These are phyloP conservation scores for Trachelus troglodyta DNA, from an alignment of 2,888 invertebrate genomes.

Conservation along the genomic window DNA sequence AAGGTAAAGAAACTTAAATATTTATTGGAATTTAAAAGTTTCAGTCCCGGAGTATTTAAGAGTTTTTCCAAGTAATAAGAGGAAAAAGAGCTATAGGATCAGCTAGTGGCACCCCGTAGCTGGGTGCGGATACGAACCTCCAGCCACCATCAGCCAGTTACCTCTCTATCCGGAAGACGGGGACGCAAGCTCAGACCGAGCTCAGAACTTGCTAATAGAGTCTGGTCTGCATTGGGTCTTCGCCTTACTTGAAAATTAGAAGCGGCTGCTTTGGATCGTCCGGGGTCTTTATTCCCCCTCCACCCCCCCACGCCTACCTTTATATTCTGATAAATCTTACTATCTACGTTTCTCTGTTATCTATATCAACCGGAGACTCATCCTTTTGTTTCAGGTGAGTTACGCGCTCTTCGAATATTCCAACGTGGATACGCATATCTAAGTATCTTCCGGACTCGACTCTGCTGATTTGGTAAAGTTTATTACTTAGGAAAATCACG, in stretches of 20 bases:
- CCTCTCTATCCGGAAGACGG: background rate
- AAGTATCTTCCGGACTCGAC: background rate
- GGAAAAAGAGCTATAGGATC: constrained; percentile 19
- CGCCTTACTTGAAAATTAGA: background rate
- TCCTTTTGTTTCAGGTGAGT: background rate
- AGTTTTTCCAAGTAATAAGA: constrained; percentile 56
- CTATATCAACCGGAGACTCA: background rate
- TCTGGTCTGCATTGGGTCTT: background rate
- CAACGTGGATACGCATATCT: background rate
- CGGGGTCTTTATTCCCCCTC: background rate
- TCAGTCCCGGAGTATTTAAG: constrained; percentile 54
- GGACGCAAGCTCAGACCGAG: background rate
- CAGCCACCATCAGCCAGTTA: background rate
- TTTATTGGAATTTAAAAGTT: constrained; percentile 63
- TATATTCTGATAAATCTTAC: background rate
- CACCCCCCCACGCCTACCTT: background rate
- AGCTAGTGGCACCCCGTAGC: constrained; percentile 13
- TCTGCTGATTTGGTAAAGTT: background rate
- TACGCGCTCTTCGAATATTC: background rate
- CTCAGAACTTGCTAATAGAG: constrained; percentile 2
- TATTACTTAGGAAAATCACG: background rate
- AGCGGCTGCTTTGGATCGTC: background rate
- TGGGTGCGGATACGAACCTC: constrained; percentile 20
- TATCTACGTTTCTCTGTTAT: background rate
- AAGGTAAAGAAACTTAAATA: constrained; percentile 51